Percentiles rank a stretch among this genome's conserved stretches.
These are phyloP conservation scores for Aporophyla nigra DNA, from an alignment of 2,888 invertebrate species.

Conservation along the genomic window DNA sequence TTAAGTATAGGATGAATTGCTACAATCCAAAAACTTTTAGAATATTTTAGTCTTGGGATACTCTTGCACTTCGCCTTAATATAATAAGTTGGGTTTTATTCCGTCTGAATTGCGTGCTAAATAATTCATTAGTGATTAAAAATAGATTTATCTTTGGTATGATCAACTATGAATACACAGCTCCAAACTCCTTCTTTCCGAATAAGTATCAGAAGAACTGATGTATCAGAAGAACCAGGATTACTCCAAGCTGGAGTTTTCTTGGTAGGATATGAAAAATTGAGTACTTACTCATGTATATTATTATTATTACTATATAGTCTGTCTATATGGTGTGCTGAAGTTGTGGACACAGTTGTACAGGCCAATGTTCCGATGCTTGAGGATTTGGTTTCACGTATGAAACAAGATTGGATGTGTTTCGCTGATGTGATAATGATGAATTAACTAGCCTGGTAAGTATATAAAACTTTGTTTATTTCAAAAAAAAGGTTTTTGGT, in stretches of 20 bases:
- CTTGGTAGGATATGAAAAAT: background rate
- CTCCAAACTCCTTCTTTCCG: background rate
- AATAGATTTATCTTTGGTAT: slow-evolving; percentile 21
- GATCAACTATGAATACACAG: background rate
- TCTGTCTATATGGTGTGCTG: background rate
- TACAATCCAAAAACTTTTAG: too few relatives aligned
- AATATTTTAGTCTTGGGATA: too few relatives aligned
- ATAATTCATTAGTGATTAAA: slow-evolving; percentile 53
- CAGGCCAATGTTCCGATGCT: background rate
- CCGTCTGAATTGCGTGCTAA: slow-evolving; percentile 36
- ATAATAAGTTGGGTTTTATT: slow-evolving; percentile 38
- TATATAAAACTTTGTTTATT: background rate
- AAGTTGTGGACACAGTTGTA: too few relatives aligned
- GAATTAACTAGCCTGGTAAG: background rate
- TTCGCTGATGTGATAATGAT: background rate
- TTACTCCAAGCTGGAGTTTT: background rate
- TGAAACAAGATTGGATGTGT: background rate
- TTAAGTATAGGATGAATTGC: background rate
- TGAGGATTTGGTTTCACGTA: too few relatives aligned
- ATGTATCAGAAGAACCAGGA: too few relatives aligned
- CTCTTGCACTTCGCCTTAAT: background rate
- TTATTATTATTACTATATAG: too few relatives aligned
- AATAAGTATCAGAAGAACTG: too few relatives aligned
- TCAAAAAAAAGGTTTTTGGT: background rate
- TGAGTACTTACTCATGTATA: background rate